These are phyloP conservation scores for Epinotia demarniana DNA, from an alignment of 2,888 invertebrate species.

Conservation along the genomic window DNA sequence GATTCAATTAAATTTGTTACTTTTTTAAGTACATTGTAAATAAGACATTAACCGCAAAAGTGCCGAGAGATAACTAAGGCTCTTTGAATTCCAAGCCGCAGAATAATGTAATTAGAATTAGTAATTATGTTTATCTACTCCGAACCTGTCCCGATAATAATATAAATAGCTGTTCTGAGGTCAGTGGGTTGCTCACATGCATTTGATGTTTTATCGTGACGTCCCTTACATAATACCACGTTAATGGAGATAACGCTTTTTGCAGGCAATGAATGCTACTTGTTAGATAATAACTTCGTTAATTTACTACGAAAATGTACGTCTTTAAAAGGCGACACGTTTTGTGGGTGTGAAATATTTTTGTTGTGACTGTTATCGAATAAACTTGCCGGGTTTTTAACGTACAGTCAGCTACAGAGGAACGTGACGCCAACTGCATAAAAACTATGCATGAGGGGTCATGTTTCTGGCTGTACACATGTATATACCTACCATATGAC, in stretches of 20 bases:
- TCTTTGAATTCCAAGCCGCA: slow-evolving; percentile 23
- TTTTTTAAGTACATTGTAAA: neutral
- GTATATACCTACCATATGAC: neutral
- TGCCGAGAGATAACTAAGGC: slow-evolving; percentile 14
- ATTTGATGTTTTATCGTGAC: slow-evolving; percentile 54
- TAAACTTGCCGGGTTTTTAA: slow-evolving; percentile 9
- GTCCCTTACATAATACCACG: slow-evolving; percentile 55
- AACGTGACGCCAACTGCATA: too few species aligned
- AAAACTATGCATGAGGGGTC: too few species aligned
- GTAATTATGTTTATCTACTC: slow-evolving; percentile 53
- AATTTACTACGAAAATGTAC: slow-evolving; percentile 9
- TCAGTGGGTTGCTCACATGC: slow-evolving; percentile 52
- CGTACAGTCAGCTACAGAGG: neutral
- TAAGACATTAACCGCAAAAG: slow-evolving; percentile 10
- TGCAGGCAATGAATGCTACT: slow-evolving; percentile 49
- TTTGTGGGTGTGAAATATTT: neutral
- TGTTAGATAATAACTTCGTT: slow-evolving; percentile 37
- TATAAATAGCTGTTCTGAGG: slow-evolving; percentile 55
- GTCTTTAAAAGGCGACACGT: neutral
- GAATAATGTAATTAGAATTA: slow-evolving; percentile 14
- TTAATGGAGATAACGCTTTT: slow-evolving; percentile 53
- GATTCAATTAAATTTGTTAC: neutral
- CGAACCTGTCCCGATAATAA: slow-evolving; percentile 56
- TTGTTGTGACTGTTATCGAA: neutral
- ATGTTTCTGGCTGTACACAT: too few species aligned